Conservation (phyloP, 2,797 vertebrate species). For the Moxostoma hubbsi region DNA sequence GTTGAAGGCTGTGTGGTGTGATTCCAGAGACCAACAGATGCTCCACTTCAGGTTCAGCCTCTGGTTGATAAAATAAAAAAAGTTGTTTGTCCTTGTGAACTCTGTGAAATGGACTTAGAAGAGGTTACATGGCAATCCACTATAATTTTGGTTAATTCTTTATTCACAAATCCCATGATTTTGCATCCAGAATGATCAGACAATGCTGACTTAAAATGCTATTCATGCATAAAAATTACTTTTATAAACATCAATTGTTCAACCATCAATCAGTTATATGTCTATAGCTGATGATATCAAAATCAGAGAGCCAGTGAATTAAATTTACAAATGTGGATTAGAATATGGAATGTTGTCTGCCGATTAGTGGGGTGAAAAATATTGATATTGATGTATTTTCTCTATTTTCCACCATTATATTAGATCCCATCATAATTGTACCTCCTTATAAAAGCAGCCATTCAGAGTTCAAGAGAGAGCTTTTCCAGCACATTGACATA, state of each 20-base stretch:
- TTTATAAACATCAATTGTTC: constrained; percentile 13
- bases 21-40: constrained; percentile 86
- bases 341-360: constrained; percentile 34
- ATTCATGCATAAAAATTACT: constrained; percentile 24
- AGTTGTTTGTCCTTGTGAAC: constrained; percentile 57
- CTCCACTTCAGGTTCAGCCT: constrained; percentile 90
- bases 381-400: constrained; percentile 43
- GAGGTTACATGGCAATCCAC: constrained; percentile 40
- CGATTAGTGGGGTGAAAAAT: constrained; percentile 29
- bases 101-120: constrained; percentile 59
- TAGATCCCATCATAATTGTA: constrained; percentile 34
- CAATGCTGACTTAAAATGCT: not conserved
- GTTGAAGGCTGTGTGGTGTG: constrained; percentile 83
- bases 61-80: constrained; percentile 72
- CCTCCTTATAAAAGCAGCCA: constrained; percentile 25
- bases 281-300: constrained; percentile 22
- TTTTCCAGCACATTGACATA: constrained; percentile 12
- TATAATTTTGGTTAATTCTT: not conserved
- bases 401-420: constrained; percentile 46
- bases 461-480: constrained; percentile 28
- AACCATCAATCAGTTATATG: constrained; percentile 20
- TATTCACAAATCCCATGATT: not conserved
- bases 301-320: constrained; percentile 26
- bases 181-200: not conserved
- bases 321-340: constrained; percentile 41